Conservation (phyloP, 1,140 invertebrate genomes). For the Zaprionus davidi region DNA sequence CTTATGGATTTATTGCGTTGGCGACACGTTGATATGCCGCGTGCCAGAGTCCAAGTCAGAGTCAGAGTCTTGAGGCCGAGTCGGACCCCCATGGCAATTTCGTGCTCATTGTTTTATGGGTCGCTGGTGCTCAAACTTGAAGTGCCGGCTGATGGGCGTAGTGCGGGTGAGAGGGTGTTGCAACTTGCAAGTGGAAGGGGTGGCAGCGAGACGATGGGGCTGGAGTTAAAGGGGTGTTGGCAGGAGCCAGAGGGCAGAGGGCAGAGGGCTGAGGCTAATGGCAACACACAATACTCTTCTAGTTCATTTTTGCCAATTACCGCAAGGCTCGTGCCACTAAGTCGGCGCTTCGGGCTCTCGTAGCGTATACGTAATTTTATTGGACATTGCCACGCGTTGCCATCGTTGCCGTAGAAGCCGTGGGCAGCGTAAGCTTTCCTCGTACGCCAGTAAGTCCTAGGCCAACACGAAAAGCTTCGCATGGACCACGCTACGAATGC, state of each 20-base stretch:
- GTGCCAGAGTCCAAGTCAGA: slow-evolving; percentile 7
- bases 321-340: slow-evolving; percentile 57
- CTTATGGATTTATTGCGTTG: slow-evolving; percentile 70
- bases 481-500: slow-evolving; percentile 52
- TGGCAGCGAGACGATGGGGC: not conserved
- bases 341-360: slow-evolving; percentile 54
- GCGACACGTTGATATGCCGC: slow-evolving; percentile 77
- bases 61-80: slow-evolving; percentile 39
- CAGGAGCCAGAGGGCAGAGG: not conserved
- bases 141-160: slow-evolving; percentile 16
- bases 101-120: slow-evolving; percentile 62
- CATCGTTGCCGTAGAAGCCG: slow-evolving; percentile 21
- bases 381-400: slow-evolving; percentile 70
- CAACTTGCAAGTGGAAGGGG: slow-evolving; percentile 9
- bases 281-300: slow-evolving; percentile 4
- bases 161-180: slow-evolving; percentile 13
- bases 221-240: no score
- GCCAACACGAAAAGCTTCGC: slow-evolving; percentile 73
- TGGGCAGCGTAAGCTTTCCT: slow-evolving; percentile 56
- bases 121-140: slow-evolving; percentile 34
- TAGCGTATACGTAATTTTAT: slow-evolving; percentile 76
- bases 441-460: slow-evolving; percentile 64
- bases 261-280: not conserved
- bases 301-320: slow-evolving; percentile 65
- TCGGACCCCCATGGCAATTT: slow-evolving; percentile 30